These are phyloP conservation scores for Parnassius orleans DNA, from an alignment of 2,888 invertebrate genomes.

Conservation along the genomic window DNA sequence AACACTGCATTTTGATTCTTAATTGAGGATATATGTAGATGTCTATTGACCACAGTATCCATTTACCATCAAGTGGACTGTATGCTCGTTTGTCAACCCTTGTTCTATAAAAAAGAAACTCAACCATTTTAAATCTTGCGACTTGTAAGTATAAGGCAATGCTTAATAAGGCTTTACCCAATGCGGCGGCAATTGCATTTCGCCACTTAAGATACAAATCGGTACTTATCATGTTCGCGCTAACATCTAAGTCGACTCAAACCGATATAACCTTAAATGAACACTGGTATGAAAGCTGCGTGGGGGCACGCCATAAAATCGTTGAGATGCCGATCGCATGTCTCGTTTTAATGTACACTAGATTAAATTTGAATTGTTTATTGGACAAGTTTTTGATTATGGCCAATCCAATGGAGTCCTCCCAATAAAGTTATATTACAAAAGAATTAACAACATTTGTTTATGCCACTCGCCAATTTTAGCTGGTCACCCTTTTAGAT, in stretches of 20 bases:
- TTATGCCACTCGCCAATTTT: background rate
- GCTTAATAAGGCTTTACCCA: conserved; percentile 15
- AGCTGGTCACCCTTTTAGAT: no score
- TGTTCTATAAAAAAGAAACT: no score
- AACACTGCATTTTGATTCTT: no score
- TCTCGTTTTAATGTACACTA: background rate
- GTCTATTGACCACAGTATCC: no score
- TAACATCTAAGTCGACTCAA: conserved; percentile 3
- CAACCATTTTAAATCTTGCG: no score
- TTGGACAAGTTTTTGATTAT: conserved; percentile 9
- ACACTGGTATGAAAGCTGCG: background rate
- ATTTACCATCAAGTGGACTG: no score
- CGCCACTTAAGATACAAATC: conserved; percentile 20
- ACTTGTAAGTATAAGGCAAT: background rate
- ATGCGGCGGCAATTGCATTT: conserved; percentile 7
- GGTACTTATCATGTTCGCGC: conserved; percentile 7
- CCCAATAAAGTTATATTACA: no score
- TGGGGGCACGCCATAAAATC: conserved; percentile 5
- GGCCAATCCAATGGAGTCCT: background rate
- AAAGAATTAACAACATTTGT: background rate
- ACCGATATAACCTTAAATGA: conserved; percentile 13
- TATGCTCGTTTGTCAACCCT: no score
- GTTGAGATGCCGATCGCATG: conserved; percentile 3
- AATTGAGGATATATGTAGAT: no score
- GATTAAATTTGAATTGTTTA: conserved; percentile 13